Conservation (phyloP, 2,113 vertebrate genomes). For the Apteryx owenii region DNA sequence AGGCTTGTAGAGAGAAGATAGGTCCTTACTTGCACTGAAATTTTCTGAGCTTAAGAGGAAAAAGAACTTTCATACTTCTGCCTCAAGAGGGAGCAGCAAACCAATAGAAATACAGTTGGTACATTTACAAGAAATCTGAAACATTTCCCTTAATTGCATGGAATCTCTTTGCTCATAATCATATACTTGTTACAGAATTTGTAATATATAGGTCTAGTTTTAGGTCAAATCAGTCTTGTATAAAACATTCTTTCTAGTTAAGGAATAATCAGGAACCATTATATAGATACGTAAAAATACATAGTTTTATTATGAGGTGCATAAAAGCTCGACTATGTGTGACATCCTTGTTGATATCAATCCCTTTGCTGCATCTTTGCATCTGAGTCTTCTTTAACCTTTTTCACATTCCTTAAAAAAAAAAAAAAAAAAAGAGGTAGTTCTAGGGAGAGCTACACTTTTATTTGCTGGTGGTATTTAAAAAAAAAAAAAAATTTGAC, state of each 20-base stretch:
- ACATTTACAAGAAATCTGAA: not conserved
- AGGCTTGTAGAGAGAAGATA: not conserved
- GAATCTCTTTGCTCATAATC: not conserved
- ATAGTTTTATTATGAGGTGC: not conserved
- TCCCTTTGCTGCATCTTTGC: not conserved
- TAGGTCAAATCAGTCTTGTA: not conserved
- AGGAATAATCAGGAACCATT: not conserved
- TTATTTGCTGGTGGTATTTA: not conserved
- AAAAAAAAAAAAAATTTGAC: not conserved
- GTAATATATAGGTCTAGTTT: not conserved
- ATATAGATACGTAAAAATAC: not conserved
- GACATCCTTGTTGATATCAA: not conserved
- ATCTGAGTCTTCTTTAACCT: not conserved
- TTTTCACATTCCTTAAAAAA: not conserved
- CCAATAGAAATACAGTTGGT: not conserved
- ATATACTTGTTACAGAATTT: not conserved
- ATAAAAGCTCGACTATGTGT: not conserved
- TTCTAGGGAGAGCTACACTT: not conserved
- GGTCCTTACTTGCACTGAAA: not conserved
- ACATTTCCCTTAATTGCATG: not conserved
- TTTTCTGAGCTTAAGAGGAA: rapidly evolving
- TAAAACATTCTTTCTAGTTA: not conserved
- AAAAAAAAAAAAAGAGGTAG: not conserved
- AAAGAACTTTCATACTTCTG: not conserved
- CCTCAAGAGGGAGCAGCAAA: slow-evolving; percentile 50